A percentile compares a stretch with the other conserved stretches of the same genome.
Conservation (phyloP, 2,888 invertebrate species). For the Sinhomidia bicolor region DNA sequence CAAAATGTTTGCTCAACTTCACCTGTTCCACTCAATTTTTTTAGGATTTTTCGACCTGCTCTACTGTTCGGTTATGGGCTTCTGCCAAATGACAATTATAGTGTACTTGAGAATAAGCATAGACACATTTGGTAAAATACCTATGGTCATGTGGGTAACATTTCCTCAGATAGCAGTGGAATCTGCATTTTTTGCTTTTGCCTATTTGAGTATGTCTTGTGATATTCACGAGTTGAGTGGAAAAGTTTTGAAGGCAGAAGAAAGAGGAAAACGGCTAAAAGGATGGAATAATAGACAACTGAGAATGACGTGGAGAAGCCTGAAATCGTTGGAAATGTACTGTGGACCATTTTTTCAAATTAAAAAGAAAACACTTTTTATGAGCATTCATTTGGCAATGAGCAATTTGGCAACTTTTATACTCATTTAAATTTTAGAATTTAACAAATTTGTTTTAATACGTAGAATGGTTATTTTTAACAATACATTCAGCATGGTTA, state of each 20-base stretch:
- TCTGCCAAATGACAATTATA: neutral
- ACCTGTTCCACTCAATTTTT: neutral
- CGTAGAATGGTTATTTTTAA: no score
- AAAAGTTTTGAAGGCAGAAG: neutral
- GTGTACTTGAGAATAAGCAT: neutral
- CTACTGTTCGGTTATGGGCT: neutral
- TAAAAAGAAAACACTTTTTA: neutral
- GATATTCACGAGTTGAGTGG: neutral
- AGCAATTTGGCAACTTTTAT: constrained; percentile 13
- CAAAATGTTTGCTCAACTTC: neutral
- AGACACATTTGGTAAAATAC: constrained; percentile 2
- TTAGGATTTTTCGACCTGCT: neutral
- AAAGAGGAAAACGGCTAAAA: neutral
- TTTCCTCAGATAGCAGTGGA: constrained; percentile 16
- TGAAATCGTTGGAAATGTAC: neutral
- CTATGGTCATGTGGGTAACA: constrained; percentile 1
- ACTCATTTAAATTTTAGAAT: neutral
- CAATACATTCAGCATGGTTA: no score
- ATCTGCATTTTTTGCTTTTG: constrained; percentile 12
- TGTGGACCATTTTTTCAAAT: neutral
- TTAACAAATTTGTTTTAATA: no score
- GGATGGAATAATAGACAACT: neutral
- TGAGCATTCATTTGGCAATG: constrained; percentile 13
- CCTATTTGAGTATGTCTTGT: constrained; percentile 14
- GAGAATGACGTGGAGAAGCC: neutral